Base-by-base conservation (phyloP, 2,797 vertebrate species). In the Sebastolobus altivelis region DNA sequence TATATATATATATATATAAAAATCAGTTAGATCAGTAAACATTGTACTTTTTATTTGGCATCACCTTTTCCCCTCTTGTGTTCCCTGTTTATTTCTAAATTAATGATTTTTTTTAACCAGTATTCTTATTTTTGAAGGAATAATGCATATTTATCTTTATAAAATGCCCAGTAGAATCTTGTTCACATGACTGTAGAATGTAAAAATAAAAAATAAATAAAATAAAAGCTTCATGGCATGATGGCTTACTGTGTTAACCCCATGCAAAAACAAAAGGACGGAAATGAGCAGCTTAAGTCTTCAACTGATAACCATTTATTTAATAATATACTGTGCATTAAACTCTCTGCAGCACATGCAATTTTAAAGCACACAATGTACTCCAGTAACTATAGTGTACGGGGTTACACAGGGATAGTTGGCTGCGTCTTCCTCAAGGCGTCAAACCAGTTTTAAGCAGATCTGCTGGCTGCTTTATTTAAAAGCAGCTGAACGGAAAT, bases 401-500 rank as follows among this genome's bases (percentile, higher is more conserved):
- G 25, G 25, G 25, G 25, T 25, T 25, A 25, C 25, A 25, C 25
- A 25, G 25, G 25, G 25, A 25, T 25, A 25, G 25, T 25, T 25
- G 25, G 25, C 59, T 3, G 9, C 3, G 13, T 9, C 5, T 52
- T 27, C 14, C 52, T 65, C 1, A 49, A 49, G 46, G 18, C 46
- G 2, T 70, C 13, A 62, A 58, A 81, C 33, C 38, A 13, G 67
- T 80, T 76, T 56, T 3, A 7, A 14, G 20, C 11, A 11, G 3
- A 77, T 4, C 16, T 31, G 27, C 25, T 18, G 4, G 20, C 11
- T 37, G 22, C 6, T n/a, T 10, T 29, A 11, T 3, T 4, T n/a
- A 55, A 58, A 70, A 37, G 0, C 6, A 61, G 27, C 35, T 35
- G 6, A 10, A 33, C 75, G 74, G 52, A 83, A 61, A 59, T 38